A percentile compares a stretch with the other conserved stretches of the same genome.
Conservation (phyloP, 2,113 vertebrate genomes). For the Macquaria ambigua region DNA sequence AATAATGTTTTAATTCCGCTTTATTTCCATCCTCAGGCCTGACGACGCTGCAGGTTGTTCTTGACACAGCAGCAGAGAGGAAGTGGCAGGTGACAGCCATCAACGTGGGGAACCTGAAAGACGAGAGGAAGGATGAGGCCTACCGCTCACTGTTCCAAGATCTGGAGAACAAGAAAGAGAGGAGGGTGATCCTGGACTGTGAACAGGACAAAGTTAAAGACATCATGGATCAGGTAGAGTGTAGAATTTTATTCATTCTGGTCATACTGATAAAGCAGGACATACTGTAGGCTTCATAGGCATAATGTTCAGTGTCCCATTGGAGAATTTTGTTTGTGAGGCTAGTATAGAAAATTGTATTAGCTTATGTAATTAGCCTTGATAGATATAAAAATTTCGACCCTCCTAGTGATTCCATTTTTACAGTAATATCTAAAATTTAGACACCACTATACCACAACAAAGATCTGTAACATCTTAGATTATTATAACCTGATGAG, state of each 20-base stretch:
- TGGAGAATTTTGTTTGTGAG: too few relatives aligned
- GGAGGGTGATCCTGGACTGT: slow-evolving; percentile 97
- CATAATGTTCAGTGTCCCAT: too few relatives aligned
- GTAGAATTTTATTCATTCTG: background rate
- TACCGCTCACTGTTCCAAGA: slow-evolving; percentile 98
- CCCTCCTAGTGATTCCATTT: background rate
- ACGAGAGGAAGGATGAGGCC: slow-evolving; percentile 97
- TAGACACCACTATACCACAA: background rate
- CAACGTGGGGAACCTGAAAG: slow-evolving; percentile 98
- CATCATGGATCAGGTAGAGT: slow-evolving; percentile 96
- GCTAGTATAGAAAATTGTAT: too few relatives aligned
- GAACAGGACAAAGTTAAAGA: slow-evolving; percentile 99
- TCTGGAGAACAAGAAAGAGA: slow-evolving; percentile 97
- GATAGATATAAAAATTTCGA: background rate
- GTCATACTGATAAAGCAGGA: background rate
- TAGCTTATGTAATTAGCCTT: too few relatives aligned
- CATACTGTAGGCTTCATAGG: background rate
- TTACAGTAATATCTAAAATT: background rate
- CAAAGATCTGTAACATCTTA: background rate
- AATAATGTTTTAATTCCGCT: background rate
- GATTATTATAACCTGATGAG: background rate
- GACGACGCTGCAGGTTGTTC: slow-evolving; percentile 95
- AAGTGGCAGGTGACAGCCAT: slow-evolving; percentile 99
- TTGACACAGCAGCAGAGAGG: slow-evolving; percentile 97
- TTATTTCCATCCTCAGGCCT: slow-evolving; percentile 84